Base-by-base conservation (phyloP, 2,797 vertebrate species). In the Echeneis naucrates region DNA sequence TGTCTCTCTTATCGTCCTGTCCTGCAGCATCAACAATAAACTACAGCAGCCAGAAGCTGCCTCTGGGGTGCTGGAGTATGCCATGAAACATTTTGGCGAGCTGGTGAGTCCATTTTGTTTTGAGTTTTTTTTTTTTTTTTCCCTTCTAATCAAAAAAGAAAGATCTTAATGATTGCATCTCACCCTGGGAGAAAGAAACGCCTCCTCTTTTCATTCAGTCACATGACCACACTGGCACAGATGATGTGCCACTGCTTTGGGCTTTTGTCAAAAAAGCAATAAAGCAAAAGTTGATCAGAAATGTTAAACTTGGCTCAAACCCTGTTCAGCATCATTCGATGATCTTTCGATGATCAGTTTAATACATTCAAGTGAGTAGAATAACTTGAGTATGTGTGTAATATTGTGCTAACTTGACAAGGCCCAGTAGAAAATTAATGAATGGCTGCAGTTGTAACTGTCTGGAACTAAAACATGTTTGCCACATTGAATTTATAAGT, bases 31-130 rank as follows among this genome's bases (percentile, higher is more conserved):
- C 89, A 99, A 99, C 87, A 99, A 99, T 82, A 99, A 99, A 87
- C 94, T 99, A 19, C 98, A 99, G 89, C 98, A 99, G 91, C 98
- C 98, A 1, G 98, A 99, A 89, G 98, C 98, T 0, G 98, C 98
- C 5, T 95, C 98, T 1, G 98, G 98, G 6, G 98, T 99, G 21
- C 87, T 99, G 75, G 98, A 99, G 65, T 99, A 99, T 2, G 98
- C 98, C 90, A 99, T 99, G 97, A 99, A 98, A 74, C 98, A 99
- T 92, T 99, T 98, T 68, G 97, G 98, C 45, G 98, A 99, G 82
- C 91, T 99, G 96, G 98, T 99, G 82, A 96, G 97, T 92, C 11
- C 13, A 55, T 75, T 16, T 27, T 50, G 24, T 38, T 16, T 35
- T 40, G 13, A 37, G 37, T 38, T 5, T 14, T 38, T 61, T 24